Base-by-base conservation (phyloP, 2,797 vertebrate species). In the Neostethus bicornis region DNA sequence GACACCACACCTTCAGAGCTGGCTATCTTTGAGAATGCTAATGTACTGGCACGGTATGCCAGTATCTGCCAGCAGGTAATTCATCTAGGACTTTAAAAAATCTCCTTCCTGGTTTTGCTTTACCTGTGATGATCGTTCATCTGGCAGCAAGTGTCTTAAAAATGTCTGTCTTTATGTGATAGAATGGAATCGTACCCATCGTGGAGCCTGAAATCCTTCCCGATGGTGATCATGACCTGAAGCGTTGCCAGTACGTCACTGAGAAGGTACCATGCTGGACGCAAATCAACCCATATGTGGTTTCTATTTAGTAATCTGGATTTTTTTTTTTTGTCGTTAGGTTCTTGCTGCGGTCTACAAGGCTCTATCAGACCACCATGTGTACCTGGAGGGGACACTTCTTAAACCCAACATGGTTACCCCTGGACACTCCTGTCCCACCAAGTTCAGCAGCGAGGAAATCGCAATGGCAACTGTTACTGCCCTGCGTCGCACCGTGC, bases 21-120 rank as follows among this genome's bases (percentile, higher is more conserved):
- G 2, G 94, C 97, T 67, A 96, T 99, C 89, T 83, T 92, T 82
- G 97, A 99, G 89, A 99, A 99, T 1, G 96, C 97, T 51, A 99
- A 97, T 0, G 96, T 99, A 19, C 85, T 99, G 85, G 97, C 97
- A 1, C 93, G 96, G 78, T 99, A 99, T 0, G 97, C 96, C 69
- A 98, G 96, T 89, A 98, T 99, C 92, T 99, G 97, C 89, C 97
- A 99, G 92, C 96, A 98, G 95, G 97, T 98, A n/a, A n/a, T n/a
- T n/a, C n/a, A n/a, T n/a, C n/a, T n/a, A n/a, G n/a, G n/a, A n/a
- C n/a, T n/a, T n/a, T n/a, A n/a, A n/a, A n/a, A n/a, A n/a, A n/a
- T n/a, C n/a, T n/a, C n/a, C n/a, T n/a, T n/a, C n/a, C n/a, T n/a
- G n/a, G n/a, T n/a, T n/a, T n/a, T n/a, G n/a, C n/a, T n/a, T n/a